Conservation (phyloP, 1,140 invertebrate species). For the Drosophila prosaltans region DNA sequence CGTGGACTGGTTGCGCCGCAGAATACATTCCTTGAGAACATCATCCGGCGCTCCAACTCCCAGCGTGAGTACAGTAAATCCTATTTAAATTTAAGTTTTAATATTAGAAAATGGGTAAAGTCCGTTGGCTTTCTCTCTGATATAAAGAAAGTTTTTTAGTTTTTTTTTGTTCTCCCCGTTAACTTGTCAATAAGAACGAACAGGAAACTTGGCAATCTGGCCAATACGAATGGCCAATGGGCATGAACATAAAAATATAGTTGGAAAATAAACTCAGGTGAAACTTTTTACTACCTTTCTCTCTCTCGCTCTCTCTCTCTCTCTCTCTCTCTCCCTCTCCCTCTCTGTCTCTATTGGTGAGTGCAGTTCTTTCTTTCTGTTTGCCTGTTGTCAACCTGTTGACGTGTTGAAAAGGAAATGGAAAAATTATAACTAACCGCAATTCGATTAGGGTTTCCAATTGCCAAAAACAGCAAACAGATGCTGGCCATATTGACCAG, state of each 20-base stretch:
- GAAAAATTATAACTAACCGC: conserved; percentile 2
- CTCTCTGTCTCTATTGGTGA: no score
- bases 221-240: conserved; percentile 4
- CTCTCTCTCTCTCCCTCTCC: no score
- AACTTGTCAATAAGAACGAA: conserved; percentile 56
- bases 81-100: neutral
- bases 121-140: no score
- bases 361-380: neutral
- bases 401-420: neutral
- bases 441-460: neutral
- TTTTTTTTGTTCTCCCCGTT: conserved; percentile 54
- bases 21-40: conserved; percentile 99
- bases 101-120: no score
- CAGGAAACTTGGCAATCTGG: conserved; percentile 40
- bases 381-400: conserved; percentile 1
- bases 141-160: neutral
- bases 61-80: conserved; percentile 92
- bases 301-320: neutral
- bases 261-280: neutral
- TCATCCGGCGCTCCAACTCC: conserved; percentile 97
- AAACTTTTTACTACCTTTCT: neutral
- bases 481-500: no score
- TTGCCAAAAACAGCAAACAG: no score
- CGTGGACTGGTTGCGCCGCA: conserved; percentile 99
- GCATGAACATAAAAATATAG: neutral